These are phyloP conservation scores for Dorcus parallelipipedus DNA, from an alignment of 2,888 invertebrate species.

Conservation along the genomic window DNA sequence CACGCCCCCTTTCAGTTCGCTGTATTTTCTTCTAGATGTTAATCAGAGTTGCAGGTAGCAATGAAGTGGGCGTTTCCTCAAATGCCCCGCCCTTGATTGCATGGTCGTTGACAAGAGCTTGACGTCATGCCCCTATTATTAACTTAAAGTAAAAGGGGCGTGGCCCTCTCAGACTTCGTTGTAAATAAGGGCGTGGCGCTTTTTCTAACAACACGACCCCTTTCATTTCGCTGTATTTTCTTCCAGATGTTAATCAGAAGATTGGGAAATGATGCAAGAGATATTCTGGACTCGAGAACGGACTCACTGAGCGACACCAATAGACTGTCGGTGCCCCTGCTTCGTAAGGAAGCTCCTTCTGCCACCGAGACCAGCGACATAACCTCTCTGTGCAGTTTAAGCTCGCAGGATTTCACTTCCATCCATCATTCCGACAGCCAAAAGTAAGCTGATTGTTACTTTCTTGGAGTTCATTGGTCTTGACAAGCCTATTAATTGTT, in stretches of 20 bases:
- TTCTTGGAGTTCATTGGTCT: neutral
- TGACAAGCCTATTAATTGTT: neutral
- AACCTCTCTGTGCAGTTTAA: slow-evolving; percentile 69
- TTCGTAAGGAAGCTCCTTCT: slow-evolving; percentile 56
- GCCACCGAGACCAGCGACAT: slow-evolving; percentile 70
- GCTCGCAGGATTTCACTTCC: slow-evolving; percentile 55
- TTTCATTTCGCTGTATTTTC: neutral
- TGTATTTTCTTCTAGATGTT: neutral
- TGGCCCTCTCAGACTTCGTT: too few relatives aligned
- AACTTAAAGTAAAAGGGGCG: too few relatives aligned
- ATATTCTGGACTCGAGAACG: slow-evolving; percentile 43
- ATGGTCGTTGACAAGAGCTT: too few relatives aligned
- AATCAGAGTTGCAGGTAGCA: slow-evolving; percentile 34
- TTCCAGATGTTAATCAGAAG: slow-evolving; percentile 63
- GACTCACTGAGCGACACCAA: slow-evolving; percentile 44
- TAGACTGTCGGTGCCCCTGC: slow-evolving; percentile 48
- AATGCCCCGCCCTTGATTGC: too few relatives aligned
- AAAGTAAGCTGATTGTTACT: slow-evolving; percentile 32
- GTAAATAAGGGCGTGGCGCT: too few relatives aligned
- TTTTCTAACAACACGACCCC: too few relatives aligned
- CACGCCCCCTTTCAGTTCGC: neutral
- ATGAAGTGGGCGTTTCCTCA: too few relatives aligned
- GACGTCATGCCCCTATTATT: too few relatives aligned
- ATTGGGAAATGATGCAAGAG: slow-evolving; percentile 60
- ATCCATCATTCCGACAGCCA: slow-evolving; percentile 55